These are phyloP conservation scores for Bovichtus diacanthus DNA, from an alignment of 2,797 vertebrate genomes.

Conservation along the genomic window DNA sequence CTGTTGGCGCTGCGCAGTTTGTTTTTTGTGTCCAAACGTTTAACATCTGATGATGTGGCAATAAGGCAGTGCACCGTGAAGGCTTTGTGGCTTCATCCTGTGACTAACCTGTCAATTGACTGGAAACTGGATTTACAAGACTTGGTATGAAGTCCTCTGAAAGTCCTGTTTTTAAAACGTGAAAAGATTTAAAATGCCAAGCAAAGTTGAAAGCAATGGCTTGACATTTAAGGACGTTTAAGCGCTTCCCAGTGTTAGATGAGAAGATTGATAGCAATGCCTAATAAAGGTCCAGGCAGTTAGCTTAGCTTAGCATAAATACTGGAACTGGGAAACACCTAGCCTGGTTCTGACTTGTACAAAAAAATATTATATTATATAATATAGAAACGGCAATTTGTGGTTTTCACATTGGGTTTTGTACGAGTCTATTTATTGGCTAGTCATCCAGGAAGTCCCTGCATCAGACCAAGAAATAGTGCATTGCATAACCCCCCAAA, in stretches of 20 bases:
- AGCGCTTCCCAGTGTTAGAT: neutral
- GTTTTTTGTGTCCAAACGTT: neutral
- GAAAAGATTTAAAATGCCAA: neutral
- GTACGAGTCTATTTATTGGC: neutral
- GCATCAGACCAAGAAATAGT: neutral
- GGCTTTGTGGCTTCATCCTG: conserved; percentile 1
- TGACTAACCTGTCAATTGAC: neutral
- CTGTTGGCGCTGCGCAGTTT: neutral
- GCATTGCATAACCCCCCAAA: neutral
- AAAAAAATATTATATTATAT: no score
- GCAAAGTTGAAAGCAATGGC: neutral
- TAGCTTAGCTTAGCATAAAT: no score
- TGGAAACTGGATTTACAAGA: conserved; percentile 14
- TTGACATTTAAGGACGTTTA: neutral
- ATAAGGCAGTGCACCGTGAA: neutral
- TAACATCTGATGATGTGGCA: neutral
- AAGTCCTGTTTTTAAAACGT: neutral
- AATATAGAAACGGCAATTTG: no score
- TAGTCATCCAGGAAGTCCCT: neutral
- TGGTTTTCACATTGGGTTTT: no score
- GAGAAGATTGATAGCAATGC: neutral
- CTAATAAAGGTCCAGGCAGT: no score
- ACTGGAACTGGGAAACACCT: neutral
- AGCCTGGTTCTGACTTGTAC: neutral
- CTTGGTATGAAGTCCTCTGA: neutral